Evolutionary conservation across 2,797 vertebrate species (phyloP).

Genomic region (Eptatretus atami): DNA sequence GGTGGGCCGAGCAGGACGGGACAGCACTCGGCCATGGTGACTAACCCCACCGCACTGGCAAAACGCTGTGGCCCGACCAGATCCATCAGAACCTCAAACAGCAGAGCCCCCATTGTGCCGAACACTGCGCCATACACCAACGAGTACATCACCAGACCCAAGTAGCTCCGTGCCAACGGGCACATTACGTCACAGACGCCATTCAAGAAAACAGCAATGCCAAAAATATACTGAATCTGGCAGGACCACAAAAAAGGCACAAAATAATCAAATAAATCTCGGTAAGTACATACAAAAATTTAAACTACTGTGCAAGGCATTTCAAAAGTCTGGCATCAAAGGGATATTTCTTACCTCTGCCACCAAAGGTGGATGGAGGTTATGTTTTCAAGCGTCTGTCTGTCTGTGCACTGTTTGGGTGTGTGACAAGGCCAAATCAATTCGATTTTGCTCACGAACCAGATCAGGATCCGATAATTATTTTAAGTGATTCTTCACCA

Average conservation of each 20-base stretch:
- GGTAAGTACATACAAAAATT: no score
- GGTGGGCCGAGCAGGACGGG: constrained; percentile 30
- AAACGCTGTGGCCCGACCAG: constrained; percentile 25
- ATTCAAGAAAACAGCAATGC: constrained; percentile 24
- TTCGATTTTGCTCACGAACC: no score
- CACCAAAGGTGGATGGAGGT: background rate
- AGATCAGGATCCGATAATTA: no score
- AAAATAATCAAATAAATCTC: no score
- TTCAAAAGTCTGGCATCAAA: no score
- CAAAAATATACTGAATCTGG: constrained; percentile 29
- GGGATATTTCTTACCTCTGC: background rate
- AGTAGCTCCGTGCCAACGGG: constrained; percentile 20
- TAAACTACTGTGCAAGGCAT: no score
- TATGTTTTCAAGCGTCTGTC: background rate
- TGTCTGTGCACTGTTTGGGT: background rate
- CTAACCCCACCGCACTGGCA: constrained; percentile 26
- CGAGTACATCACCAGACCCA: constrained; percentile 16
- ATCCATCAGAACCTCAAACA: constrained; percentile 39
- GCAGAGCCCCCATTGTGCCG: constrained; percentile 29
- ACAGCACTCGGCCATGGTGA: constrained; percentile 33
- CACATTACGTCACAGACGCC: constrained; percentile 31
- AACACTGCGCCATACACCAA: constrained; percentile 24
- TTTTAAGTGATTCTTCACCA: no score
- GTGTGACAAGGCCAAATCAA: no score
- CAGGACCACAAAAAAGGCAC: background rate